Percentiles rank a stretch among this genome's conserved stretches.
Conservation (phyloP, 2,888 invertebrate species). For the Lepidochrysops patricia region DNA sequence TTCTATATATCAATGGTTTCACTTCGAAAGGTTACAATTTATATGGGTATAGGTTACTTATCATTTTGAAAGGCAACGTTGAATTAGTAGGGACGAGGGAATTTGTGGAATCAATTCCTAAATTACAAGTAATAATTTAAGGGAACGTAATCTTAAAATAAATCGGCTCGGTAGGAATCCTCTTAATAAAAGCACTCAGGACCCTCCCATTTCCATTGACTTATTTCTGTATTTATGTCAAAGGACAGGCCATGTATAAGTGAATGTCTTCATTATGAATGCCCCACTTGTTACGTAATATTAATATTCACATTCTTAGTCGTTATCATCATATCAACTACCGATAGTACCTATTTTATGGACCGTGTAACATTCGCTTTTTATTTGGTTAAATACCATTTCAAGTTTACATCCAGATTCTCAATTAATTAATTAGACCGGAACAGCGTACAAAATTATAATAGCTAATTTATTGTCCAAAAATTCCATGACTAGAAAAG, state of each 20-base stretch:
- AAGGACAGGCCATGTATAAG: neutral
- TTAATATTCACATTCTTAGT: no score
- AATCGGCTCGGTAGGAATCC: neutral
- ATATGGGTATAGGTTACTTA: neutral
- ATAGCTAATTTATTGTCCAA: no score
- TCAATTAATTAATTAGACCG: no score
- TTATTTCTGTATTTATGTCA: neutral
- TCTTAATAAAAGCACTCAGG: neutral
- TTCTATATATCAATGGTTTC: no score
- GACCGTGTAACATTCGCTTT: no score
- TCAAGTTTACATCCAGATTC: no score
- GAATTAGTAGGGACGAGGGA: neutral
- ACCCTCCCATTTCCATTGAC: neutral
- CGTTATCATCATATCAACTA: no score
- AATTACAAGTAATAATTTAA: conserved; percentile 5
- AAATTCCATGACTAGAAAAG: no score
- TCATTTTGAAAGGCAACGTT: neutral
- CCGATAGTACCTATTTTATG: no score
- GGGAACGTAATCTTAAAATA: neutral
- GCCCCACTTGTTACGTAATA: no score
- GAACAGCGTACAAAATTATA: no score
- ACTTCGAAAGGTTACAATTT: neutral
- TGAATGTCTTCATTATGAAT: neutral
- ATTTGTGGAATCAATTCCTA: neutral
- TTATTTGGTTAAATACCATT: no score